A percentile compares a stretch with the other conserved stretches of the same genome.
Evolutionary conservation across 2,113 vertebrate species (phyloP).

Genomic region (Eulemur macaco): DNA sequence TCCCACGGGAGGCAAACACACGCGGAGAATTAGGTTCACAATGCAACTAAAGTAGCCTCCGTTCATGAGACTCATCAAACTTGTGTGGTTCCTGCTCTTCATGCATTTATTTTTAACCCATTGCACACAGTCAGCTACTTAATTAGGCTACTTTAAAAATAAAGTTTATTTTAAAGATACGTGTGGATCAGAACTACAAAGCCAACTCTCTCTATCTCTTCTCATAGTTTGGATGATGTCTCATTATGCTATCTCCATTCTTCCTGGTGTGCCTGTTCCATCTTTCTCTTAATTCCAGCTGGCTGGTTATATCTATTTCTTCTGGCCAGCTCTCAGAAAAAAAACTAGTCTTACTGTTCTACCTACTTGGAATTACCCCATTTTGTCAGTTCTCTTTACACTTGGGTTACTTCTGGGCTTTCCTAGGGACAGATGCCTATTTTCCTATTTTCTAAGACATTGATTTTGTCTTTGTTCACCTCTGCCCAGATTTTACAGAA

Average conservation of each 20-base stretch:
- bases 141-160: not conserved
- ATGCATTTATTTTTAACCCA: not conserved
- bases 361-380: not conserved
- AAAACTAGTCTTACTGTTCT: not conserved
- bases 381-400: not conserved
- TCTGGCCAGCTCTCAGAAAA: not conserved
- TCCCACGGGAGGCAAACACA: not conserved
- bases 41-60: not conserved
- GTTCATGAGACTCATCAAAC: not conserved
- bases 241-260: not conserved
- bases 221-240: accelerated
- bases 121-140: not conserved
- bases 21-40: not conserved
- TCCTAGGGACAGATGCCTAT: not conserved
- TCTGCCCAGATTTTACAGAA: not conserved
- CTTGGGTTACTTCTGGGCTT: not conserved
- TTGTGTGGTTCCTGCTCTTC: not conserved
- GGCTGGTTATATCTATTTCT: not conserved
- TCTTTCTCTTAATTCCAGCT: not conserved
- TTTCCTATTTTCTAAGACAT: not conserved
- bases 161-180: not conserved
- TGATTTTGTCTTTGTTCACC: not conserved
- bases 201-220: not conserved
- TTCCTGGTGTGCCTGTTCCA: not conserved
- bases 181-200: not conserved